Evolutionary conservation across 2,797 vertebrate species (phyloP).

Genomic region (Zalophus californianus): DNA sequence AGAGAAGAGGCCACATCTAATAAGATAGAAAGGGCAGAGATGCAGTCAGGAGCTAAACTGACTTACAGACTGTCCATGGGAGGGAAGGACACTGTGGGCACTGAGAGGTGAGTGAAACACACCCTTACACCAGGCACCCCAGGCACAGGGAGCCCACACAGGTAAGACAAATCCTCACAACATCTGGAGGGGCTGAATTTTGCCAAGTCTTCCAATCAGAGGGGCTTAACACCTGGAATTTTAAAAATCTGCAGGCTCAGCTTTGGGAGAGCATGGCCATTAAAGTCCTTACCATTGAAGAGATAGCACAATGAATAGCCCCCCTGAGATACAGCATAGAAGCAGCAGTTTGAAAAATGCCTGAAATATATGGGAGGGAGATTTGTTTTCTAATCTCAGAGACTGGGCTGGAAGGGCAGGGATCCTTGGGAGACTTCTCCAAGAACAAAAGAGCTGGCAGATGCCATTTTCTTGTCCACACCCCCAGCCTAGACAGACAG

Average conservation of each 20-base stretch:
- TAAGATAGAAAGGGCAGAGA: not conserved
- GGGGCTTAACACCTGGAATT: not conserved
- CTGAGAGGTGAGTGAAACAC: not conserved
- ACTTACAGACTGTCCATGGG: not conserved
- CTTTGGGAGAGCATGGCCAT: not conserved
- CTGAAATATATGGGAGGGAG: not conserved
- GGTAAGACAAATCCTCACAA: not conserved
- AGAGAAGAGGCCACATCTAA: not conserved
- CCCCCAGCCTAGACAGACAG: not conserved
- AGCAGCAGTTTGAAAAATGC: not conserved
- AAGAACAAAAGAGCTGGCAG: not conserved
- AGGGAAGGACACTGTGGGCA: not conserved
- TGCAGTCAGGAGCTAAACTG: not conserved
- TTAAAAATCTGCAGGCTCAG: not conserved
- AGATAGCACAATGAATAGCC: not conserved
- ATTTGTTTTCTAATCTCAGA: not conserved
- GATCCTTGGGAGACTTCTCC: not conserved
- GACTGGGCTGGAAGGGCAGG: not conserved
- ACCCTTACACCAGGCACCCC: not conserved
- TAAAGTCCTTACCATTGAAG: not conserved
- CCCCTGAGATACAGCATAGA: not conserved
- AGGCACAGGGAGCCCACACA: not conserved
- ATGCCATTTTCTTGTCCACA: not conserved
- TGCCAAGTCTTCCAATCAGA: not conserved
- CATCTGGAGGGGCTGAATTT: not conserved